These are phyloP conservation scores for Morinoia aosen DNA, from an alignment of 2,888 invertebrate genomes.

Conservation along the genomic window DNA sequence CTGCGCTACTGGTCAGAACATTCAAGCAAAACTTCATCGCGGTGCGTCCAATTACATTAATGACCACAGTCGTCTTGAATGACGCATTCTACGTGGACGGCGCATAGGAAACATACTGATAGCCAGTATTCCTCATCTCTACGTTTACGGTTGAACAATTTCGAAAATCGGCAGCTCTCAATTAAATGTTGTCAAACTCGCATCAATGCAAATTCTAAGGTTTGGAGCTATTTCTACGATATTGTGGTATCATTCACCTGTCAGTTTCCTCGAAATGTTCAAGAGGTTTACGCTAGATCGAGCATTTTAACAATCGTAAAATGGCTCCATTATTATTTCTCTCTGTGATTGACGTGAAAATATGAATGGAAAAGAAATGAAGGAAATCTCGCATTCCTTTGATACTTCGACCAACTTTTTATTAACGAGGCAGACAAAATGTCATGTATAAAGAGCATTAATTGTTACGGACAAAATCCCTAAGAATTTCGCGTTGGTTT, in stretches of 20 bases:
- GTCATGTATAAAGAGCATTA: background rate
- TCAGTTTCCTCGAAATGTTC: background rate
- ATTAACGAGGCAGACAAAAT: background rate
- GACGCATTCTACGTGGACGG: too few relatives aligned
- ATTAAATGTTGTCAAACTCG: too few relatives aligned
- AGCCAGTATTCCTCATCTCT: too few relatives aligned
- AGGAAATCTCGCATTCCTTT: background rate
- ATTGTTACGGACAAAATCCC: background rate
- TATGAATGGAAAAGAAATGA: background rate
- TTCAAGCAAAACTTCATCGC: too few relatives aligned
- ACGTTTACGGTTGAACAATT: too few relatives aligned
- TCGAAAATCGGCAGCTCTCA: too few relatives aligned
- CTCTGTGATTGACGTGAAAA: background rate
- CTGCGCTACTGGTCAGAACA: too few relatives aligned
- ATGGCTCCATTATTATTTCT: too few relatives aligned
- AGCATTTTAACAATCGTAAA: too few relatives aligned
- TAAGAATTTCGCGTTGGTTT: background rate
- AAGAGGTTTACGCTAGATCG: background rate
- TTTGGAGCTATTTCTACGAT: background rate
- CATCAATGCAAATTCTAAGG: background rate
- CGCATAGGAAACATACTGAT: too few relatives aligned
- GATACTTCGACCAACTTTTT: background rate
- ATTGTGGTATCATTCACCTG: background rate
- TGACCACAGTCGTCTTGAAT: too few relatives aligned
- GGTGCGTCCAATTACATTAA: too few relatives aligned